Evolutionary conservation across 2,888 invertebrate genomes (phyloP), one percentile per base, ranked within the genome.

Genomic region (Ormyrus pomaceus): DNA sequence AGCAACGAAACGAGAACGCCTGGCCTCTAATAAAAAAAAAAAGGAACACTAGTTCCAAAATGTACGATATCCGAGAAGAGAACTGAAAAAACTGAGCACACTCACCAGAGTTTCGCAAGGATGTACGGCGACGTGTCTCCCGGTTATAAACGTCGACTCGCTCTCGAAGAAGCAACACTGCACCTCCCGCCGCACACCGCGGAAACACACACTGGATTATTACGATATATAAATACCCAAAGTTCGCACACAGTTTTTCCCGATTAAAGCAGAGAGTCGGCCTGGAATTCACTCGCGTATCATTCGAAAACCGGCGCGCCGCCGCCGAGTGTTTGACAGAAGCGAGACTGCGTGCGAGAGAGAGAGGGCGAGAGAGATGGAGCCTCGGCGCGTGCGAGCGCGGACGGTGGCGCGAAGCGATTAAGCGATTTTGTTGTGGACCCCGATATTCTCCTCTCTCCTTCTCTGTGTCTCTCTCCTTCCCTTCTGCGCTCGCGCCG

Each of bases 391-490:
- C 77, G 82, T 78, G 82, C 64, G 66, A 82, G 84, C 85, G 87
- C 88, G 88, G 86, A 89, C 89, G 89, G 88, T 89, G 90, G 88
- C 90, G 90, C 90, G 89, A 89, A 88, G 88, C 90, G 90, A 90
- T 90, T 90, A 90, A 90, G 90, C 90, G 90, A 90, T 90, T 90
- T 90, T 90, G 89, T 90, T 90, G 89, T 90, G 90, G 88, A 90
- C 88, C 89, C 86, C 89, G 89, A 89, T 89, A 89, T 89, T 89
- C 89, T 88, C 85, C 87, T 81, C 82, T 80, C 86, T 81, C 80
- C 77, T 73, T 87, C 86, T 62, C 64, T 77, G 62, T 70, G 85
- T 82, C 83, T 81, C 83, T 82, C 86, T 86, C 85, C 86, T 86
- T 86, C 86, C 85, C 86, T 86, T 86, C 86, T 87, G 34, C 34